Conservation (phyloP, 2,797 vertebrate genomes). For the Natrix natrix region DNA sequence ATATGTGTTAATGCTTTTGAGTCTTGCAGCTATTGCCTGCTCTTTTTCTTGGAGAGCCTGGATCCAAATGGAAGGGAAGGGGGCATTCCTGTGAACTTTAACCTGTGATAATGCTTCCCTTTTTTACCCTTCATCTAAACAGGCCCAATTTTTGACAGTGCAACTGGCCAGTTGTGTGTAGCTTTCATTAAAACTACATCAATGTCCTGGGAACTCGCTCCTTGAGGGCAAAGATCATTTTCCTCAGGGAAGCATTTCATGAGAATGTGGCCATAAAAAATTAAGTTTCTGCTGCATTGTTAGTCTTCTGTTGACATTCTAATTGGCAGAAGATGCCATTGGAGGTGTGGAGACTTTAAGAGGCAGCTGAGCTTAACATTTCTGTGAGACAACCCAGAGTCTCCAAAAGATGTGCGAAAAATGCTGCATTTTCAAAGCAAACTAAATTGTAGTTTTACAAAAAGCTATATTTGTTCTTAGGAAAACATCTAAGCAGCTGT, state of each 20-base stretch:
- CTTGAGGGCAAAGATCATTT: slow-evolving; percentile 26
- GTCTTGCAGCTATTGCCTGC: not conserved
- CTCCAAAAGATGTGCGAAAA: not conserved
- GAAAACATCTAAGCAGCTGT: not conserved
- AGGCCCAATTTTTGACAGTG: not conserved
- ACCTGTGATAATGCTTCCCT: not conserved
- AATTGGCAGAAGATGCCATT: not conserved
- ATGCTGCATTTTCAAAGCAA: not conserved
- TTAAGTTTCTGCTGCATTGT: not conserved
- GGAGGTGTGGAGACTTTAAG: slow-evolving; percentile 12
- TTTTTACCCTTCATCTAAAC: not conserved
- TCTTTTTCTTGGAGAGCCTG: not conserved
- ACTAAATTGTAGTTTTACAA: not conserved
- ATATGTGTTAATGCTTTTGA: not conserved
- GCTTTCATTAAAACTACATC: slow-evolving; percentile 17
- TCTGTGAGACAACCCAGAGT: rapidly evolving
- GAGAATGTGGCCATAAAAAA: slow-evolving; percentile 23
- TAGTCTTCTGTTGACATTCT: slow-evolving; percentile 1
- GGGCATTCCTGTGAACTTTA: slow-evolving; percentile 11
- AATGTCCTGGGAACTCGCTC: slow-evolving; percentile 30
- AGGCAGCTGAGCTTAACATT: not conserved
- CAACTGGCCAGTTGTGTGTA: not conserved
- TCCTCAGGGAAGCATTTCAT: slow-evolving; percentile 30
- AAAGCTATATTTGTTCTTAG: not conserved
- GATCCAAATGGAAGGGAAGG: not conserved